Percentiles rank a stretch among this genome's conserved stretches.
These are phyloP conservation scores for Dysmachus trigonus DNA, from an alignment of 2,888 invertebrate genomes.

Conservation along the genomic window DNA sequence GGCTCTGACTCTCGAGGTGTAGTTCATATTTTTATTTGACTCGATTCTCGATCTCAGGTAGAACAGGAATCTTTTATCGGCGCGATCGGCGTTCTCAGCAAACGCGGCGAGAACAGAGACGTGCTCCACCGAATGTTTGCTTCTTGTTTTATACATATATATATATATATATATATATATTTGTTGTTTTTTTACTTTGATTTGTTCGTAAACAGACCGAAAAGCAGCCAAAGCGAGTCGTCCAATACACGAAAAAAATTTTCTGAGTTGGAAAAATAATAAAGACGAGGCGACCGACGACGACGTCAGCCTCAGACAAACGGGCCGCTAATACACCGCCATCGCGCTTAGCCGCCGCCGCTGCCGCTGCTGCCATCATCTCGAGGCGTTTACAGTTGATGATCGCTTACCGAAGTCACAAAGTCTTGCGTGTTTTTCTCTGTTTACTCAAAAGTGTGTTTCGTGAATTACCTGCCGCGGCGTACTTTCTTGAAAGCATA, in stretches of 20 bases:
- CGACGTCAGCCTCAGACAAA: slow-evolving; percentile 20
- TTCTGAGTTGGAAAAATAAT: slow-evolving; percentile 31
- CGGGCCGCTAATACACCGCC: neutral
- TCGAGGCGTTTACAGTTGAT: slow-evolving; percentile 26
- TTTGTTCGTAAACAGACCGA: slow-evolving; percentile 21
- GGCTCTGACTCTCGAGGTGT: neutral
- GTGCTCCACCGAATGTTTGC: neutral
- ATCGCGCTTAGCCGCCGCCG: neutral
- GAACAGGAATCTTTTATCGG: slow-evolving; percentile 21
- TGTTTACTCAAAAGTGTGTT: slow-evolving; percentile 16
- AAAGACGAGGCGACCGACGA: slow-evolving; percentile 9
- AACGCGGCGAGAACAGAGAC: neutral
- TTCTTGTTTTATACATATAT: neutral
- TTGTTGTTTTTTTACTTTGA: neutral
- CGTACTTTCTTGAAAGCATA: neutral
- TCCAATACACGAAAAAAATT: slow-evolving; percentile 16
- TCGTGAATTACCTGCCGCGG: neutral
- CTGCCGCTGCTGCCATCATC: slow-evolving; percentile 4
- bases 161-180: neutral
- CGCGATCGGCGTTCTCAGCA: slow-evolving; percentile 20
- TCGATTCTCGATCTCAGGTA: slow-evolving; percentile 23
- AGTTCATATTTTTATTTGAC: neutral
- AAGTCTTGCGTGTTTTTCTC: slow-evolving; percentile 32
- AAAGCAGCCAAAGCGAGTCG: neutral
- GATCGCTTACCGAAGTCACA: slow-evolving; percentile 35